Evolutionary conservation across 2,797 vertebrate genomes (phyloP), one percentile per base, ranked within the genome.

Genomic region (Acomys russatus): DNA sequence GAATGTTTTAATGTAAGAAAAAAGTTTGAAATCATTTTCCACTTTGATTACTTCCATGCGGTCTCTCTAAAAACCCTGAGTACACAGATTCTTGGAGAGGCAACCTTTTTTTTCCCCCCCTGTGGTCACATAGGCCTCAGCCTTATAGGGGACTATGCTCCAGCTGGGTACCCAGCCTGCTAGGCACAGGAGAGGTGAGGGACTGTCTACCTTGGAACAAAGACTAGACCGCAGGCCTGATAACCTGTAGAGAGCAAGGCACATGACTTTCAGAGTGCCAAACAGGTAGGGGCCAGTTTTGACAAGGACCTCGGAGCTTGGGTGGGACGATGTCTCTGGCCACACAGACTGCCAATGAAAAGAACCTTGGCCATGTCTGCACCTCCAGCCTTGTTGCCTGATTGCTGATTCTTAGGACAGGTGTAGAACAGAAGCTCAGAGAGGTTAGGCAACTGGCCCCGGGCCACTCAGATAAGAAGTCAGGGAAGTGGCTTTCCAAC

Each of bases 1-100:
- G 92, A 89, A 84, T 73, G 80, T 68, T 89, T 87, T 93, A 63
- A 68, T 49, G 33, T 82, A 14, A 92, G 87, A 93, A 88, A 79
- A 78, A 56, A 23, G 59, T 88, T 78, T 64, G 33, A 22, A 86
- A 73, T 68, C 64, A 51, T 28, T 88, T 63, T 68, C 94, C 89
- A 51, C 25, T 64, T 73, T 44, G 4, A 73, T 80, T 38, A 17
- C 33, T 89, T 44, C 35, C 73, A 6, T 71, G 51, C 33, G 59
- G 64, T 51, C 63, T 51, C 44, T 89, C 77, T 78, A 51, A 28
- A 20, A 68, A 5, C 64, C 38, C 30, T 0, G 2, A 28, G 63
- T 4, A 28, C 28, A 0, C 12, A 56, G 77, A 83, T 56, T 14
- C 25, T 35, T 33, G 2, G 4, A 68, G n/a, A 49, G 20, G 9